phyloP scores from a whole-genome alignment of 1,140 invertebrate genomes.

The Drosophila orena region DNA sequence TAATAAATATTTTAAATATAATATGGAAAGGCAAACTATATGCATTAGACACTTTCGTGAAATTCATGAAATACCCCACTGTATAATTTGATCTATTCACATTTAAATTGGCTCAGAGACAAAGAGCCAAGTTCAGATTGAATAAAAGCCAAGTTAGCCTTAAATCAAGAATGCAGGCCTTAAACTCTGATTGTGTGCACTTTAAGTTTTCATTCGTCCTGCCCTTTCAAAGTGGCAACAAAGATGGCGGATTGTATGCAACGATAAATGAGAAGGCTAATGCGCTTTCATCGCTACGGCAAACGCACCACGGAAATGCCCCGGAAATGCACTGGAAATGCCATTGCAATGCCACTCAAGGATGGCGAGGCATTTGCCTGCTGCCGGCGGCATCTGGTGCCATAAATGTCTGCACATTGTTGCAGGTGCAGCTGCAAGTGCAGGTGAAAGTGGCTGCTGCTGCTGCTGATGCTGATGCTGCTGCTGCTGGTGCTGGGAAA shows the following conservation, averaged over 20 bases:
- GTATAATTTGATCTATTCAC: no score
- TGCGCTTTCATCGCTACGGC: conserved; percentile 47
- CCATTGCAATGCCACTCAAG: conserved; percentile 57
- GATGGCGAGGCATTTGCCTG: conserved; percentile 67
- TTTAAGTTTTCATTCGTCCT: conserved; percentile 9
- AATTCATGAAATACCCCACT: no score
- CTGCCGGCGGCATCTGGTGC: conserved; percentile 62
- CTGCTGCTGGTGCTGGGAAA: not conserved
- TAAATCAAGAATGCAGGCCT: no score
- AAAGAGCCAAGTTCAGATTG: no score
- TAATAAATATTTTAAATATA: no score
- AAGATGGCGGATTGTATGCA: conserved; percentile 55
- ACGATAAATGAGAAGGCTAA: conserved; percentile 66
- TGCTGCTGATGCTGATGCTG: not conserved
- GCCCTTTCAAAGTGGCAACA: conserved; percentile 29
- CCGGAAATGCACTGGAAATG: conserved; percentile 28
- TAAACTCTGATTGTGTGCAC: not conserved
- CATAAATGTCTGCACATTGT: conserved; percentile 78
- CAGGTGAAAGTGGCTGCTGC: conserved; percentile 36
- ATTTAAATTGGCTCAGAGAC: no score
- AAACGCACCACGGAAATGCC: conserved; percentile 67
- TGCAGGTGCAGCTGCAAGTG: conserved; percentile 29
- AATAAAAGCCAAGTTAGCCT: no score
- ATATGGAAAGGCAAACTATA: no score
- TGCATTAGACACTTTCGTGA: no score